A percentile compares a stretch with the other conserved stretches of the same genome.
Conservation (phyloP, 2,113 vertebrate genomes). For the Paedocypris sp. region DNA sequence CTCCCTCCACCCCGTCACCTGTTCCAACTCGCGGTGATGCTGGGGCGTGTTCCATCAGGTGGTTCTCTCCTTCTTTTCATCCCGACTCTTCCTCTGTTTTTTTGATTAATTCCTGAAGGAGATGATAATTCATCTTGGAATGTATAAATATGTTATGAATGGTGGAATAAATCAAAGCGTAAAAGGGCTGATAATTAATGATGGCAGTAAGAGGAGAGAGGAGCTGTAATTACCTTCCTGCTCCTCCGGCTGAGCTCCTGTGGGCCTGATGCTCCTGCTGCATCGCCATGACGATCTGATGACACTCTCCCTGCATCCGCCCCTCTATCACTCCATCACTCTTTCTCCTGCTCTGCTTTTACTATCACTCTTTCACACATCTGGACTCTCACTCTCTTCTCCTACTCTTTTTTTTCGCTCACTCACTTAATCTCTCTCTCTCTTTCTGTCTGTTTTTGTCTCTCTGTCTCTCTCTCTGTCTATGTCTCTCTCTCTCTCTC, state of each 20-base stretch:
- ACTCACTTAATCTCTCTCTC: too few species aligned
- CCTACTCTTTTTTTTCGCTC: too few species aligned
- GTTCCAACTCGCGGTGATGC: neutral
- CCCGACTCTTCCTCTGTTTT: conserved; percentile 49
- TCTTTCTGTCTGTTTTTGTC: too few species aligned
- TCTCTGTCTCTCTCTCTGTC: too few species aligned
- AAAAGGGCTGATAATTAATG: conserved; percentile 67
- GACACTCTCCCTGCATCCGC: too few species aligned
- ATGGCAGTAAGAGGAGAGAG: conserved; percentile 52
- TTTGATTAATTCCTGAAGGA: conserved; percentile 70
- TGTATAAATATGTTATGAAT: conserved; percentile 74
- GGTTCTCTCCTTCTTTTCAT: conserved; percentile 54
- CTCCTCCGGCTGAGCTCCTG: conserved; percentile 15
- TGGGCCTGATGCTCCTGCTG: conserved; percentile 59
- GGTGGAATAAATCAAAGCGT: conserved; percentile 66
- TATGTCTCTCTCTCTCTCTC: too few species aligned
- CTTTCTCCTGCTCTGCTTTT: too few species aligned
- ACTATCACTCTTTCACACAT: too few species aligned
- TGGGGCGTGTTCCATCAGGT: conserved; percentile 31
- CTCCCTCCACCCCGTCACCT: too few species aligned
- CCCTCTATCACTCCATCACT: too few species aligned
- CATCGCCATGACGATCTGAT: conserved; percentile 61
- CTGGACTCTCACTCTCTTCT: too few species aligned
- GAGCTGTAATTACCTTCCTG: conserved; percentile 64
- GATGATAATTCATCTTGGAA: conserved; percentile 71